Evolutionary conservation across 1,140 invertebrate genomes (phyloP).

Genomic region (Melanaphis sacchari): DNA sequence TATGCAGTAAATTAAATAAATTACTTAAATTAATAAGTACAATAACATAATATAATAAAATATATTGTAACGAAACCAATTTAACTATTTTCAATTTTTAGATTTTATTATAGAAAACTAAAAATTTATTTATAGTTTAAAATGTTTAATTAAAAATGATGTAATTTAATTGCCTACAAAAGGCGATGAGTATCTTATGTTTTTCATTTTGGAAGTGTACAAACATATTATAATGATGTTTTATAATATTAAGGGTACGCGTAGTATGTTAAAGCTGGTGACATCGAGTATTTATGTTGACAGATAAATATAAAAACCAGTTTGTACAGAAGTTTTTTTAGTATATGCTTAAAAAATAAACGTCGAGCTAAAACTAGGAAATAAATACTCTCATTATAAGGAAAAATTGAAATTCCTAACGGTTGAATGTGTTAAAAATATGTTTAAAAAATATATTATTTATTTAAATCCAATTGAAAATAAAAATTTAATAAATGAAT

Average conservation of each 20-base stretch:
- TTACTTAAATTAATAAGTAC: not conserved
- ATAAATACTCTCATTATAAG: not conserved
- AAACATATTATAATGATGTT: not conserved
- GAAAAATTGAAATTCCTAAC: constrained; percentile 8
- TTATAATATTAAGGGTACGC: not conserved
- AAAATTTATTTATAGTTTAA: not conserved
- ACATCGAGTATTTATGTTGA: not conserved
- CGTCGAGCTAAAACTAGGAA: not conserved
- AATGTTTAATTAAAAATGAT: not conserved
- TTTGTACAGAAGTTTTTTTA: constrained; percentile 17
- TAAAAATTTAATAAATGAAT: not conserved
- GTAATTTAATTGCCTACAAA: not conserved
- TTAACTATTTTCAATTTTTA: not conserved
- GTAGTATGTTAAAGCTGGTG: not conserved
- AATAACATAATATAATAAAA: not conserved
- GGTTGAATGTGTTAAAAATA: not conserved
- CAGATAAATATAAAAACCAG: constrained; percentile 24
- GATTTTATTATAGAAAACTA: not conserved
- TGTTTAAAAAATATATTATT: not conserved
- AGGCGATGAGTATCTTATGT: not conserved
- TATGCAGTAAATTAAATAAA: not conserved
- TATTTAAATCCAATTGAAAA: not conserved
- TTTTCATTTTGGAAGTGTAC: not conserved
- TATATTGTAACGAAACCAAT: not conserved
- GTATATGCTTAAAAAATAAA: not conserved